Percentiles rank a stretch among this genome's conserved stretches.
These are phyloP conservation scores for Tenualosa thibaudeaui DNA, from an alignment of 2,797 vertebrate genomes.

Conservation along the genomic window DNA sequence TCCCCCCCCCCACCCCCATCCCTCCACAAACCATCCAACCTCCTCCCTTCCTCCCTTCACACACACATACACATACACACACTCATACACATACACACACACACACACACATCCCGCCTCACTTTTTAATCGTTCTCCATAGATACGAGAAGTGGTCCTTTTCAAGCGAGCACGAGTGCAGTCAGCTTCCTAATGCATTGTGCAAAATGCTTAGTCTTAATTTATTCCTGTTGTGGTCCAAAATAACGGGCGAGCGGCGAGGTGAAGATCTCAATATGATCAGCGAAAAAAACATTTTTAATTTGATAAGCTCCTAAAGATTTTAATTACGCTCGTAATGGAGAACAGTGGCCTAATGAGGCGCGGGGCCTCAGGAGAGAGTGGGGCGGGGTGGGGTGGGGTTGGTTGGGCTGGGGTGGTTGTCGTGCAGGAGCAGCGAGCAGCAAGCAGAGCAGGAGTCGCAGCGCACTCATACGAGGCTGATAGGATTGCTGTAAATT, in stretches of 20 bases:
- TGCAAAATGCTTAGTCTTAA: slow-evolving; percentile 89
- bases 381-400: neutral
- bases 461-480: slow-evolving; percentile 99
- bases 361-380: slow-evolving; percentile 97
- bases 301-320: slow-evolving; percentile 99
- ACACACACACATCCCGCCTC: slow-evolving; percentile 16
- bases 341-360: slow-evolving; percentile 99
- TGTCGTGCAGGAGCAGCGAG: neutral
- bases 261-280: slow-evolving; percentile 99
- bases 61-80: neutral
- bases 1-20: slow-evolving; percentile 44
- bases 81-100: slow-evolving; percentile 12
- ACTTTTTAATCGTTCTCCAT: slow-evolving; percentile 69
- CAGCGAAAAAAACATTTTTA: slow-evolving; percentile 98
- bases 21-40: neutral
- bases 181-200: slow-evolving; percentile 66
- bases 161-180: slow-evolving; percentile 58
- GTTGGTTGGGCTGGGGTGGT: slow-evolving; percentile 29
- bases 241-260: slow-evolving; percentile 85
- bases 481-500: slow-evolving; percentile 99
- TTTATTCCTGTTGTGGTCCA: slow-evolving; percentile 98
- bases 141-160: slow-evolving; percentile 76
- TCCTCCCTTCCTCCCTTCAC: slow-evolving; percentile 32
- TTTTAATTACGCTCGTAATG: slow-evolving; percentile 99
- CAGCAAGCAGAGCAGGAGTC: slow-evolving; percentile 72